Base-by-base conservation (phyloP, 2,888 invertebrate genomes). In the Acleris sparsana region DNA sequence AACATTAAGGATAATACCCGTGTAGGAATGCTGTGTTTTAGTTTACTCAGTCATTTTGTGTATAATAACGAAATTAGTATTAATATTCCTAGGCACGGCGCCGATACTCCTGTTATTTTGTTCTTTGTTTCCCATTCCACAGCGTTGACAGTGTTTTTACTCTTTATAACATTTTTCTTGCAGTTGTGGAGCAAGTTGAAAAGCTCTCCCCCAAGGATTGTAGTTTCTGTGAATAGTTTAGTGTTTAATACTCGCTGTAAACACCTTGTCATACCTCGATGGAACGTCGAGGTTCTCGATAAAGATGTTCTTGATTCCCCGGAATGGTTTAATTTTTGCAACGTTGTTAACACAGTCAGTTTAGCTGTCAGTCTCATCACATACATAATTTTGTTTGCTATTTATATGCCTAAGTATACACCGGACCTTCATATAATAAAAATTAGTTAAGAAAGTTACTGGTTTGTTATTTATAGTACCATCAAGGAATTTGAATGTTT, bases 251-350 rank as follows among this genome's bases (percentile, higher is more conserved):
- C 74, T 18, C 68, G 60, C 53, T 66, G 72, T 0, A 77, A 63
- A 51, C 73, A 71, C 68, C 48, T 80, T 0, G 68, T 83, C 49
- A 73, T 74, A 59, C 77, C 80, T 5, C 72, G 69, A 46, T 82
- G 81, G 80, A 60, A 73, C 25, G 25, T 61, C 2, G 69, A 62
- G 5, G 67, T 62, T 22, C 60, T 67, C 17, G 9, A 62, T 33
- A 60, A 63, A 18, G n/a, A 18, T 58, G 57, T 58, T 16, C 62
- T 58, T 22, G 22, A 22, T 3, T 62, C 39, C 9, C 67, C 73
- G 48, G 71, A 72, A 53, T 84, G 84, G 82, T 72, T 66, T 1
- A 73, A 78, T 65, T 82, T 84, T 25, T 73, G 76, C 0, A 79
- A 77, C 68, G 69, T 80, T 22, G 13, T 80, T 1, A 83, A 83